Conservation (phyloP, 2,797 vertebrate genomes). For the Scomberomorus guttatus region DNA sequence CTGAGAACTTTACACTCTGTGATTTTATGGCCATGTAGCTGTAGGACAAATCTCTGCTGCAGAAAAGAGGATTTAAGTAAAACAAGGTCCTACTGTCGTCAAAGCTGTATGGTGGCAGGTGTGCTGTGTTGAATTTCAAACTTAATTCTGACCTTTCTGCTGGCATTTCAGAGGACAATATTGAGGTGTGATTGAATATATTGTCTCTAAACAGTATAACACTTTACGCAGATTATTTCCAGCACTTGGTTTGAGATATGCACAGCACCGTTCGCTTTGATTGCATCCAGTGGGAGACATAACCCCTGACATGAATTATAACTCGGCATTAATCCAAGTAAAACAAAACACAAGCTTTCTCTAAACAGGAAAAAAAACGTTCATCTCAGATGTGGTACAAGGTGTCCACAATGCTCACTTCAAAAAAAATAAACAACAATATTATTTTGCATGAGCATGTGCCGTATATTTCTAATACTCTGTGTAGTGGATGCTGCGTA, state of each 20-base stretch:
- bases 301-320: constrained; percentile 71
- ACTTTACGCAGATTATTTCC: constrained; percentile 55
- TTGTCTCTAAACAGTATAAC: constrained; percentile 56
- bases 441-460: not conserved
- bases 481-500: not conserved
- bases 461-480: not conserved
- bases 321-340: constrained; percentile 47
- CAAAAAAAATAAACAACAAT: not conserved
- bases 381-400: constrained; percentile 2
- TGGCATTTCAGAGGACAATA: constrained; percentile 53
- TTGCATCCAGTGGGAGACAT: constrained; percentile 69
- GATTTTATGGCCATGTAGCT: constrained; percentile 40
- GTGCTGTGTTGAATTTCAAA: constrained; percentile 53
- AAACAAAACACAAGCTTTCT: constrained; percentile 50
- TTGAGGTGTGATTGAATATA: constrained; percentile 57
- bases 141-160: constrained; percentile 64
- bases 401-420: not conserved
- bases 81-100: constrained; percentile 22
- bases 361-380: constrained; percentile 20
- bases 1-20: constrained; percentile 31
- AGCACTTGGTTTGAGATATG: constrained; percentile 51
- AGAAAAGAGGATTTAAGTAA: constrained; percentile 43
- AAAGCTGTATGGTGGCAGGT: constrained; percentile 27
- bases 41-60: constrained; percentile 16
- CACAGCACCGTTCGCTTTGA: constrained; percentile 57